Conservation (phyloP, 2,113 vertebrate species). For the Tragelaphus strepsiceros region DNA sequence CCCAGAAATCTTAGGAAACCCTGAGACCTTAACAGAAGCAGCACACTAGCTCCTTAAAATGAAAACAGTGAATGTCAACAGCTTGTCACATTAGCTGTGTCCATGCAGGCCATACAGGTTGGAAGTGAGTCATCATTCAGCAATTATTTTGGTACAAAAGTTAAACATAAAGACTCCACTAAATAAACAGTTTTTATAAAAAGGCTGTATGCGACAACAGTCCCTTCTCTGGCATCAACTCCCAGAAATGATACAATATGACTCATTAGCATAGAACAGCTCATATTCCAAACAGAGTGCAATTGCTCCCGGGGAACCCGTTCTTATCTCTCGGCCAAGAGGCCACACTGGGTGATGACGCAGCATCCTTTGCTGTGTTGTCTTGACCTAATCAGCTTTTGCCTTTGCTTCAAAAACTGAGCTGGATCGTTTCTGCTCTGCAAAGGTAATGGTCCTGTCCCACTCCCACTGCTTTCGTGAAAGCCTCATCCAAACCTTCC, state of each 20-base stretch:
- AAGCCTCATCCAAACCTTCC: not conserved
- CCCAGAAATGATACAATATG: constrained; percentile 25
- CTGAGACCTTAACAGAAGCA: not conserved
- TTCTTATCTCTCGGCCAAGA: not conserved
- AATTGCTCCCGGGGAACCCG: not conserved
- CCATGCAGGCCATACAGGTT: not conserved
- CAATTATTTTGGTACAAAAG: constrained; percentile 47
- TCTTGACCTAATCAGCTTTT: not conserved
- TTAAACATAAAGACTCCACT: constrained; percentile 41
- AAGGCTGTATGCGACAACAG: not conserved
- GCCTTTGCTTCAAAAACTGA: constrained; percentile 6
- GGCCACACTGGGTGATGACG: not conserved
- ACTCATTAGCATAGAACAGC: not conserved
- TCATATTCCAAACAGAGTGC: constrained; percentile 33
- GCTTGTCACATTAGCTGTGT: not conserved
- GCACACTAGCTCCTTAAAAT: not conserved
- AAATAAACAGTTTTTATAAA: constrained; percentile 58
- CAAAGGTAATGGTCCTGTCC: not conserved
- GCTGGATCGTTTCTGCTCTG: not conserved
- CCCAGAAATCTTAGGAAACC: not conserved
- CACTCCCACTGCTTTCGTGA: not conserved
- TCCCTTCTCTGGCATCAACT: not conserved
- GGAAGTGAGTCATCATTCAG: constrained; percentile 48
- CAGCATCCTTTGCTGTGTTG: not conserved
- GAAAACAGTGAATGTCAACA: not conserved